Evolutionary conservation across 2,113 vertebrate species (phyloP), one percentile per base, ranked within the genome.

Genomic region (Lasiurus borealis): DNA sequence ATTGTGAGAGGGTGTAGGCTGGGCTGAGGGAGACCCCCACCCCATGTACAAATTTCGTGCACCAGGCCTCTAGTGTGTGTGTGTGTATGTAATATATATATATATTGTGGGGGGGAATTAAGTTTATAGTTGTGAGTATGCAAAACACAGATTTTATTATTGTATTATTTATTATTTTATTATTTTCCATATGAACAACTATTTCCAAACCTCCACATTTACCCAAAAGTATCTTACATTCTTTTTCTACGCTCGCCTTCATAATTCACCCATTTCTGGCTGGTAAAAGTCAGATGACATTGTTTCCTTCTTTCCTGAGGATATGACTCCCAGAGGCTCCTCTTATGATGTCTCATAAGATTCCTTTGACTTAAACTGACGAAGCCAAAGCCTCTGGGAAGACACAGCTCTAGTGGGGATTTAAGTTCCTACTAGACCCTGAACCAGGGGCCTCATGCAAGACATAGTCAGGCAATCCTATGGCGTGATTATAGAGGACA

Each of bases 171-270:
- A 76, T 50, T 31, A 76, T 76, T 76, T 25, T 76, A 50, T 50
- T 31, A 76, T 44, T 46, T 48, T 48, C 27, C 15, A 31, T 76
- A 50, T 15, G 8, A 76, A 76, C 46, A 48, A 50, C 44, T 50
- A 23, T 75, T 23, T 50, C 62, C 40, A 66, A 84, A 75, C 8
- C 23, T 75, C 15, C 19, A 52, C 69, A 75, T 84, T 87, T 80
- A 84, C 78, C 23, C 57, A 76, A 59, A 92, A 83, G 34, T 57
- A 31, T 92, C 44, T 46, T 50, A 36, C 1, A 59, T 23, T 23
- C 29, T 31, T 93, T 93, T 66, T 59, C 29, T 82, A 73, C 76
- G 52, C 23, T 66, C 72, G 34, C 13, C 3, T 84, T 88, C 29
- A 59, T 77, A 12, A 81, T 83, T 46, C 68, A 76, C 21, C 40